A percentile compares a stretch with the other conserved stretches of the same genome.
Conservation (phyloP, 2,797 vertebrate genomes). For the Ptychadena robeensis region DNA sequence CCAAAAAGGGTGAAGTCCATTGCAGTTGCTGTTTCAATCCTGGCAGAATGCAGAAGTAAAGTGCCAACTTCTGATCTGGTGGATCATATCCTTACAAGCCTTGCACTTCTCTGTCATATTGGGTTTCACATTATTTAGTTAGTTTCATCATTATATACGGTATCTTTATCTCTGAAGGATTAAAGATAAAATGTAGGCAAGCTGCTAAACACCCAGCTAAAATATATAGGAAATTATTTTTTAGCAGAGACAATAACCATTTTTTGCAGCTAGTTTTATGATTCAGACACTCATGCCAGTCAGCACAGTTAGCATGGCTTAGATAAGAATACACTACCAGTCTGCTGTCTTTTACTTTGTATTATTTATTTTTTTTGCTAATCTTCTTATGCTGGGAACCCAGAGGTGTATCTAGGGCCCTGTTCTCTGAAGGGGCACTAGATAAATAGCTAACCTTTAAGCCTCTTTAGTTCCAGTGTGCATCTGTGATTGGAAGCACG, state of each 20-base stretch:
- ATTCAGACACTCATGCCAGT: not conserved
- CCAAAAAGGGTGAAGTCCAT: constrained; percentile 45
- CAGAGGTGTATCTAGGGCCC: too few relatives aligned
- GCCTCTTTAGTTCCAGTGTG: too few relatives aligned
- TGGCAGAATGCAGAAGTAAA: constrained; percentile 51
- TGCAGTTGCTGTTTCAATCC: constrained; percentile 26
- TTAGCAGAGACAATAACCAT: not conserved
- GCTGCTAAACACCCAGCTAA: not conserved
- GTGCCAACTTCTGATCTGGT: constrained; percentile 45
- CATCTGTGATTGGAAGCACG: too few relatives aligned
- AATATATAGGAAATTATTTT: not conserved
- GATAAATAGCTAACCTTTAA: too few relatives aligned
- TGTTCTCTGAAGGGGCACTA: too few relatives aligned
- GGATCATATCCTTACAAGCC: not conserved
- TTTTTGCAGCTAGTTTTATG: not conserved
- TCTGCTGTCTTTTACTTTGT: too few relatives aligned
- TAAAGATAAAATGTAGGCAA: not conserved
- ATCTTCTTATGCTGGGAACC: too few relatives aligned
- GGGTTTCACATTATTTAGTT: not conserved
- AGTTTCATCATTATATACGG: not conserved
- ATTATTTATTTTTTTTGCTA: too few relatives aligned
- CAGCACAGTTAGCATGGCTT: too few relatives aligned
- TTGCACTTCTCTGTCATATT: not conserved
- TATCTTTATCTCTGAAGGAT: not conserved
- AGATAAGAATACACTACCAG: too few relatives aligned